Conservation (phyloP, 35 echinoderm and acorn worm species). For the Heliocidaris erythrogramma region DNA sequence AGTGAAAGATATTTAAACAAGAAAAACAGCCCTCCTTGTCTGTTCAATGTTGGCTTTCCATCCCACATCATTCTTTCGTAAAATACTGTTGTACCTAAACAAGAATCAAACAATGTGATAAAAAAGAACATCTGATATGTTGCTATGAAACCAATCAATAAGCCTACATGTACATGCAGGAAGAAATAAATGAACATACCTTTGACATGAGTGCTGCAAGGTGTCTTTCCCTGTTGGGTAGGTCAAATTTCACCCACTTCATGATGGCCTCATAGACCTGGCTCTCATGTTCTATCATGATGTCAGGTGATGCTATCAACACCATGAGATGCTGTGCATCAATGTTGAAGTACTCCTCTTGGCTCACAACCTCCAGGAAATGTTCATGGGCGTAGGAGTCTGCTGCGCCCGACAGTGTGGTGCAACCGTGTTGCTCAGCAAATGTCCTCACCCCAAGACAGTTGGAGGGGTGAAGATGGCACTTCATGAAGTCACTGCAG, state of each 20-base stretch:
- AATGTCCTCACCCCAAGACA: conserved; percentile 93
- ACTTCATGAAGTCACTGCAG: conserved; percentile 97
- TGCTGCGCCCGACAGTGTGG: conserved; percentile 76
- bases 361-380: conserved; percentile 69
- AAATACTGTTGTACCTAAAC: too few species aligned
- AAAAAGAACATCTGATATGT: too few species aligned
- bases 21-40: too few species aligned
- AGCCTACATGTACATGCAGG: neutral
- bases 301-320: conserved; percentile 74
- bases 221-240: conserved; percentile 55
- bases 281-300: conserved; percentile 70
- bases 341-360: conserved; percentile 82
- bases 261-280: conserved; percentile 87
- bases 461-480: conserved; percentile 87
- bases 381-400: conserved; percentile 79
- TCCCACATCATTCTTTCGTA: too few species aligned
- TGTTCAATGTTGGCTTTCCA: too few species aligned
- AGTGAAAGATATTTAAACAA: too few species aligned
- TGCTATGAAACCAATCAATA: too few species aligned
- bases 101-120: too few species aligned
- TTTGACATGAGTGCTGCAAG: conserved; percentile 86
- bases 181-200: conserved; percentile 44
- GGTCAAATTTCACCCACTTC: conserved; percentile 81
- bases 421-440: conserved; percentile 89
- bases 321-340: conserved; percentile 60